Evolutionary conservation across 2,113 vertebrate species (phyloP), one percentile per base, ranked within the genome.

Genomic region (Holacanthus passer): DNA sequence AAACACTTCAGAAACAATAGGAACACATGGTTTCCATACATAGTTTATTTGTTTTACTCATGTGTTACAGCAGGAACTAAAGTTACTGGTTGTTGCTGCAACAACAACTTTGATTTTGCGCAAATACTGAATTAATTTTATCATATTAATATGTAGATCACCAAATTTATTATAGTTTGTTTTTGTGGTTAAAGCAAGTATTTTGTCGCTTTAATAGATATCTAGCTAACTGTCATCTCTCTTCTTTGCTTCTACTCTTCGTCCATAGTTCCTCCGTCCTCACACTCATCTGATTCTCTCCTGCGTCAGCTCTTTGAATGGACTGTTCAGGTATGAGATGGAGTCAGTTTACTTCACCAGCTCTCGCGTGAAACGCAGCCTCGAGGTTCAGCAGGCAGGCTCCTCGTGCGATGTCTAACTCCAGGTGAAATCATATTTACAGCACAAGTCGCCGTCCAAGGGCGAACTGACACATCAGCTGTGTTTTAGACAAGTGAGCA

Each of bases 311-410:
- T 37, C 22, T 39, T 52, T 50, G 56, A 62, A 39, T 45, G n/a
- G 73, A 82, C 68, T 58, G 52, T 63, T 77, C 53, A 62, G 53
- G 35, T 78, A 39, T 65, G 22, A 39, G 31, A 50, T 74, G 32
- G 32, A 47, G 22, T 63, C 39, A 47, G 24, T 32, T 53, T 29
- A 14, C 12, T 3, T 14, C 5, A 9, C 5, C n/a, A 39, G 17
- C 31, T 50, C 31, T 5, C 39, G 17, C 31, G 70, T 60, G n/a
- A 66, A 41, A 45, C 3, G 52, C 4, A 41, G n/a, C 58, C 59
- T 66, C 67, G 73, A 64, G 50, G 22, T 31, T 29, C 5, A 19
- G 13, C 32, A 17, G 11, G 8, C 8, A 22, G 31, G 7, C 47
- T 64, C 2, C 13, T 29, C 22, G 3, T 17, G 43, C 1, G 27